Evolutionary conservation across 2,113 vertebrate genomes (phyloP).

Genomic region (Neotoma lepida): DNA sequence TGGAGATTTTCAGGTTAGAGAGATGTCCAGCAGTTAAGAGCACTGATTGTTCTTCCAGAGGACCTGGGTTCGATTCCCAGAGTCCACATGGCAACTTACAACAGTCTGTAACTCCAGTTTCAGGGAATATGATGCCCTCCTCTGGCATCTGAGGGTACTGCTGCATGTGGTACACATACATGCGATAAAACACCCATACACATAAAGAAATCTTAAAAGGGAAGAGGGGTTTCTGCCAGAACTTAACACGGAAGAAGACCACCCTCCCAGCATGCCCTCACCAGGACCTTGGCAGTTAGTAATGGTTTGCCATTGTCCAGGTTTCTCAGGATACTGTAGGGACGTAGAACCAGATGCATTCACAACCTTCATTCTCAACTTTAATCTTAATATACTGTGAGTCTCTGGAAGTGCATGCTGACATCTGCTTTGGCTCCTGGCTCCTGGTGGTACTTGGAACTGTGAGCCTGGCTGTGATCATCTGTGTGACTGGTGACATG

Average conservation of each 20-base stretch:
- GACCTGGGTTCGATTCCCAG: neutral
- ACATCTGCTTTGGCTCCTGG: neutral
- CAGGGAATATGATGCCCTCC: neutral
- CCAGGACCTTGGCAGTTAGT: neutral
- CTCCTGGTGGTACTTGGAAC: neutral
- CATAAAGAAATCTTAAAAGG: neutral
- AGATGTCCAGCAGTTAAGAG: neutral
- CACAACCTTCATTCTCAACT: neutral
- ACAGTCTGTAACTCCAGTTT: neutral
- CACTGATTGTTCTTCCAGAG: neutral
- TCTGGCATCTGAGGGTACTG: neutral
- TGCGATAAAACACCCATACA: neutral
- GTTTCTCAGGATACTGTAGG: neutral
- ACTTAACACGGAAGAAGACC: neutral
- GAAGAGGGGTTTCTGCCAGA: neutral
- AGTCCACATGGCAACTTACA: neutral
- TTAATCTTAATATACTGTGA: neutral
- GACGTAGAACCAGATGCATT: rapidly evolving
- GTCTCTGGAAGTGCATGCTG: neutral
- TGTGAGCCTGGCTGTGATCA: neutral
- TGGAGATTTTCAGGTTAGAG: neutral
- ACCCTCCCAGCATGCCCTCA: neutral
- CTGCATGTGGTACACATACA: neutral
- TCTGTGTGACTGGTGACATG: neutral
- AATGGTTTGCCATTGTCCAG: neutral